Evolutionary conservation across 2,113 vertebrate genomes (phyloP), one percentile per base, ranked within the genome.

Genomic region (Phocoena sinus): DNA sequence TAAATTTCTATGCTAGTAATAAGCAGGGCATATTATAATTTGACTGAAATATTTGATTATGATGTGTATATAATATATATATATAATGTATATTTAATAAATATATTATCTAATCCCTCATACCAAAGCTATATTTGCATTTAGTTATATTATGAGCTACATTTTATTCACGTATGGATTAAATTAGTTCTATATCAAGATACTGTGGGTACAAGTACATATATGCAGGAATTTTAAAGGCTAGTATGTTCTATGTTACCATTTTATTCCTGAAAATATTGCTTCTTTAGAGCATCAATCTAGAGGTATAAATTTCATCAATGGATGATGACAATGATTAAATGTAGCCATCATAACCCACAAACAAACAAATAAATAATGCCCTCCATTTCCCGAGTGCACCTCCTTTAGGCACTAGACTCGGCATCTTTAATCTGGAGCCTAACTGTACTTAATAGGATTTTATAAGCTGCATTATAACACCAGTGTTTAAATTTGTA

Each of bases 401-500:
- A 87, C 18, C 0, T 82, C 28, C 36, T 33, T 83, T 76, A 60
- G 44, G 5, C 25, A 76, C 70, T 94, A 56, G 36, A 47, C 9
- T 53, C 33, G 58, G 53, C 88, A 91, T 96, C 53, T 91, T 84
- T 95, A 62, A 94, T 80, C 28, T 87, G n/a, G 20, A 93, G 5
- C 7, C 21, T 50, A 90, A 38, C 4, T 67, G 62, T 44, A 8
- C 12, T 91, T 96, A 90, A 71, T 17, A 21, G 21, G 25, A 91
- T 68, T 96, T 85, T 63, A 62, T 68, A 95, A 50, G 23, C 18
- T 92, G 9, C 33, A 58, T 81, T 89, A 62, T 76, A 71, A 44
- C 11, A 36, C 14, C 74, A 63, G 1, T 91, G 15, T 50, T 92
- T 80, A 76, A 82, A 82, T 92, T 47, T 95, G 47, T 94, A 88